Conservation (phyloP, 1,140 invertebrate species). For the Drosophila aff. region DNA sequence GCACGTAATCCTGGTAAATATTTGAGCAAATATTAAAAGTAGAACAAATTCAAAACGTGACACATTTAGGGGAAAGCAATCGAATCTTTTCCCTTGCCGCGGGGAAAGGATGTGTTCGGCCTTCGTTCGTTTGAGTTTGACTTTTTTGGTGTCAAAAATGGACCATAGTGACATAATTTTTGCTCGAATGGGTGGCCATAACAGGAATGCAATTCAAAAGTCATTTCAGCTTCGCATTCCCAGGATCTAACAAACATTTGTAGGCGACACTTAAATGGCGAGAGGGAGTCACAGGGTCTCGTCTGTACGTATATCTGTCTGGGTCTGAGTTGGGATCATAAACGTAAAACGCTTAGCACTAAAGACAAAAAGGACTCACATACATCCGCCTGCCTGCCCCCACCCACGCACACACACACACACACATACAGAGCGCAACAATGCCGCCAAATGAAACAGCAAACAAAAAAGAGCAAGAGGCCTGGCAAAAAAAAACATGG, state of each 20-base stretch:
- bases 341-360: constrained; percentile 80
- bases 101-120: background rate
- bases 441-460: constrained; percentile 79
- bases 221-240: constrained; percentile 47
- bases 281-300: constrained; percentile 11
- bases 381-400: background rate
- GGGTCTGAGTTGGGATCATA: constrained; percentile 59
- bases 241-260: constrained; percentile 28
- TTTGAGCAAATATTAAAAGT: constrained; percentile 76
- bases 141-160: constrained; percentile 8
- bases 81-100: constrained; percentile 27
- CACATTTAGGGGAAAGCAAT: constrained; percentile 59
- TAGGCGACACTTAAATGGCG: constrained; percentile 34
- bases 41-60: constrained; percentile 66
- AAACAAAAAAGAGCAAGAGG: constrained; percentile 50
- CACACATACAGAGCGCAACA: constrained; percentile 44
- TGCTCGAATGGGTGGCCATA: constrained; percentile 29
- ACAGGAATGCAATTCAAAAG: constrained; percentile 74
- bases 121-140: background rate
- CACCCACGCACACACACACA: constrained; percentile 25
- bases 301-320: constrained; percentile 17
- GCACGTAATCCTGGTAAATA: constrained; percentile 75
- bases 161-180: constrained; percentile 60
- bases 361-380: constrained; percentile 59
- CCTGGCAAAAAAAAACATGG: constrained; percentile 63